These are phyloP conservation scores for Glaucopsyche alexis DNA, from an alignment of 2,888 invertebrate genomes.

Conservation along the genomic window DNA sequence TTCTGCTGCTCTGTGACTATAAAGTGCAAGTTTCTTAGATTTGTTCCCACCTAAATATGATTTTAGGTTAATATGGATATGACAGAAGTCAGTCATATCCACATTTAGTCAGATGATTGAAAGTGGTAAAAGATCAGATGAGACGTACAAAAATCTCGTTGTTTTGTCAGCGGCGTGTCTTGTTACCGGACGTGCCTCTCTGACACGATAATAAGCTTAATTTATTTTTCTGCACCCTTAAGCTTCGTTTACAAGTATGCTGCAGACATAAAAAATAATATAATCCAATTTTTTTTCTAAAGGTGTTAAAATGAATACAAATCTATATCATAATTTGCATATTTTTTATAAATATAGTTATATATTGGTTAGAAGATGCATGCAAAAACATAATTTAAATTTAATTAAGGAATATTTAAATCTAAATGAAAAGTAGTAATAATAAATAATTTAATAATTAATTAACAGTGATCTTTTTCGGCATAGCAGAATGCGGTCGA, in stretches of 20 bases:
- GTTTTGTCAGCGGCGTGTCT: conserved; percentile 29
- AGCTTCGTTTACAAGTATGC: not conserved
- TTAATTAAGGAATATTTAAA: no score
- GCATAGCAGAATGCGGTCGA: not conserved
- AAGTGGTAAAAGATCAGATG: conserved; percentile 61
- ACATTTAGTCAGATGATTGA: conserved; percentile 49
- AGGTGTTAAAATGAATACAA: no score
- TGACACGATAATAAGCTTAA: conserved; percentile 8
- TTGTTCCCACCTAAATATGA: no score
- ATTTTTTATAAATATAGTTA: no score
- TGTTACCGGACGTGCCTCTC: conserved; percentile 6
- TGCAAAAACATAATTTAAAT: no score
- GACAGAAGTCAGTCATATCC: conserved; percentile 39
- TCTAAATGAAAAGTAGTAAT: not conserved
- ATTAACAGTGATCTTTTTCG: not conserved
- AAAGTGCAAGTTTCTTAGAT: no score
- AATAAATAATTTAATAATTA: not conserved
- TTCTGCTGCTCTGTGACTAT: no score
- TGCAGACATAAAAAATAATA: not conserved
- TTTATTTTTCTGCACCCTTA: conserved; percentile 8
- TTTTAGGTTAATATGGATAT: not conserved
- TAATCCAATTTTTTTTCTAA: no score
- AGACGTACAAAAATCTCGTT: conserved; percentile 32
- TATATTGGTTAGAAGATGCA: no score
- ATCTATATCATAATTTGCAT: no score